phyloP scores from a whole-genome alignment of 2,113 vertebrate species.

The Menidia beryllina region DNA sequence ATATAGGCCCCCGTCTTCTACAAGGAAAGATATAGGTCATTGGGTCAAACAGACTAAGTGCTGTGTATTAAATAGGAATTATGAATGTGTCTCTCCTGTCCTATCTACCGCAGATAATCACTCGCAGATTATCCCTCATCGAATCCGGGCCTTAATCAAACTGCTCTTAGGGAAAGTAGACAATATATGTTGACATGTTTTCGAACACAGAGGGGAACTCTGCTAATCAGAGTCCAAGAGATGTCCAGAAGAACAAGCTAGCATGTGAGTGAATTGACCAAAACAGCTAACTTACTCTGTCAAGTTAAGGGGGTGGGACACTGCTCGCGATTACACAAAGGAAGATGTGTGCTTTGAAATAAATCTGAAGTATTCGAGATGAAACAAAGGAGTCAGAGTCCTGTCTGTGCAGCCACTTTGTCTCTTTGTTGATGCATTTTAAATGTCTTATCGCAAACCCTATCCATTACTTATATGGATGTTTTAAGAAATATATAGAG shows the following conservation, averaged over 20 bases:
- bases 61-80: conserved; percentile 74
- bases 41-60: conserved; percentile 72
- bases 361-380: conserved; percentile 11
- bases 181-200: conserved; percentile 51
- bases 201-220: conserved; percentile 29
- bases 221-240: conserved; percentile 33
- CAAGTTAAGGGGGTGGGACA: conserved; percentile 22
- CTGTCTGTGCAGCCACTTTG: background rate
- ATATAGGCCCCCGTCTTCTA: conserved; percentile 63
- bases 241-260: conserved; percentile 16
- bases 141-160: conserved; percentile 70
- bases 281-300: conserved; percentile 22
- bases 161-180: conserved; percentile 60
- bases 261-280: conserved; percentile 26
- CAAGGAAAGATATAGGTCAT: conserved; percentile 74
- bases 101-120: conserved; percentile 66
- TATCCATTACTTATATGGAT: background rate
- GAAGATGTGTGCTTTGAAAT: conserved; percentile 13
- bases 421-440: background rate
- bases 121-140: conserved; percentile 69
- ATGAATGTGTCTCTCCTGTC: conserved; percentile 52
- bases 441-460: background rate
- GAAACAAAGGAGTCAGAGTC: background rate
- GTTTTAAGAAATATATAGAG: background rate
- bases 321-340: conserved; percentile 6